A percentile compares a stretch with the other conserved stretches of the same genome.
These are phyloP conservation scores for Brachionus sp. DNA, from an alignment of 1,140 invertebrate species.

Conservation along the genomic window DNA sequence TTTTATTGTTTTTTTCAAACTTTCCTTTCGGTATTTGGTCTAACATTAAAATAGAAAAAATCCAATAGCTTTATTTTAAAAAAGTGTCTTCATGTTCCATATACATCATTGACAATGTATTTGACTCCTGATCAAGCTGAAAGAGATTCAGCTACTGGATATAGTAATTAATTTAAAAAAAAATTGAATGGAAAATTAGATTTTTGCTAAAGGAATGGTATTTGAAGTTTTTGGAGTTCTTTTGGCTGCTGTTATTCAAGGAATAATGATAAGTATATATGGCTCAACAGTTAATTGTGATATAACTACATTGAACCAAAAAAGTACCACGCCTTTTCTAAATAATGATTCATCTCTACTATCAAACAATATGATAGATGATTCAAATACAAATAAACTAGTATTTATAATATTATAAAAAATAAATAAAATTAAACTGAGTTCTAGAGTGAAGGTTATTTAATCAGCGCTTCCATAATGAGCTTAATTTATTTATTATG, in stretches of 20 bases:
- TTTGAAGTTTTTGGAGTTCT: constrained; percentile 54
- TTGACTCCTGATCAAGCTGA: constrained; percentile 52
- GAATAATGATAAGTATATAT: constrained; percentile 50
- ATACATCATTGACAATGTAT: constrained; percentile 56
- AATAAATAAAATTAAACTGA: background rate
- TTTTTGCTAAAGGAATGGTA: constrained; percentile 51
- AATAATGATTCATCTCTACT: background rate
- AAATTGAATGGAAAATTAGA: background rate
- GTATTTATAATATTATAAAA: background rate
- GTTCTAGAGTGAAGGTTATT: constrained; percentile 47
- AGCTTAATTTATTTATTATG: constrained; percentile 52
- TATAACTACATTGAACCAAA: background rate
- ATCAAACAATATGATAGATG: background rate
- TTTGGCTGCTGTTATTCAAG: constrained; percentile 52
- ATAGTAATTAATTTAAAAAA: constrained; percentile 49
- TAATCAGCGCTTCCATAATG: constrained; percentile 50
- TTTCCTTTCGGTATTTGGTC: constrained; percentile 50
- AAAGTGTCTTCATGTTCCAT: constrained; percentile 56
- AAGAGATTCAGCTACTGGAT: constrained; percentile 54
- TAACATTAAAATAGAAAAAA: background rate
- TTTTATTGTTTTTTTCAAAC: constrained; percentile 54
- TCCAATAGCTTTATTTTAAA: background rate
- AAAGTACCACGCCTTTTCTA: background rate
- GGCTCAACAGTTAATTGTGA: background rate
- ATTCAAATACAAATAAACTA: background rate